Percentiles rank a stretch among this genome's conserved stretches.
phyloP scores from a whole-genome alignment of 2,113 vertebrate genomes.

The Chascanopsetta lugubris region DNA sequence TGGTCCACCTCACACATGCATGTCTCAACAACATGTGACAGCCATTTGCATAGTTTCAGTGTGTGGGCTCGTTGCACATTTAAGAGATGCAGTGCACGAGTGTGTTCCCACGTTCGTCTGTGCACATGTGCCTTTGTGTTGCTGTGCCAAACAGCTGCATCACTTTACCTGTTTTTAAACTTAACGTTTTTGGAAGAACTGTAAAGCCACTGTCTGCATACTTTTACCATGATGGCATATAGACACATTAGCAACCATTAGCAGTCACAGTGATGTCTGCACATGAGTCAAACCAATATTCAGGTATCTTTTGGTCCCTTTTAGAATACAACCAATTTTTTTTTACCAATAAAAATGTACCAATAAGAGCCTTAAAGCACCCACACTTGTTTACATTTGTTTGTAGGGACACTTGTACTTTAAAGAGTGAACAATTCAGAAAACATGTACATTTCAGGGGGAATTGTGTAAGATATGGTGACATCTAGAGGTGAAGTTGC shows the following conservation, averaged over 20 bases:
- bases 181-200: no score
- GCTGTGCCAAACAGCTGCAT: constrained; percentile 33
- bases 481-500: no score
- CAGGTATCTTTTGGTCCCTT: no score
- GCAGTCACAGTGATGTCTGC: no score
- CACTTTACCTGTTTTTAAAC: constrained; percentile 15
- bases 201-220: no score
- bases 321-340: no score
- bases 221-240: no score
- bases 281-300: no score
- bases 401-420: background rate
- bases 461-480: no score
- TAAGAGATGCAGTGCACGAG: background rate
- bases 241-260: no score
- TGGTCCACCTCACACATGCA: background rate
- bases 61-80: constrained; percentile 8
- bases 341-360: background rate
- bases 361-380: background rate
- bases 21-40: constrained; percentile 31
- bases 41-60: constrained; percentile 18
- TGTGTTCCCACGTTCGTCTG: background rate
- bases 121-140: background rate
- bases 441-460: no score
- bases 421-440: no score
- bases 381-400: background rate